These are phyloP conservation scores for Indri indri DNA, from an alignment of 2,113 vertebrate genomes.

Conservation along the genomic window DNA sequence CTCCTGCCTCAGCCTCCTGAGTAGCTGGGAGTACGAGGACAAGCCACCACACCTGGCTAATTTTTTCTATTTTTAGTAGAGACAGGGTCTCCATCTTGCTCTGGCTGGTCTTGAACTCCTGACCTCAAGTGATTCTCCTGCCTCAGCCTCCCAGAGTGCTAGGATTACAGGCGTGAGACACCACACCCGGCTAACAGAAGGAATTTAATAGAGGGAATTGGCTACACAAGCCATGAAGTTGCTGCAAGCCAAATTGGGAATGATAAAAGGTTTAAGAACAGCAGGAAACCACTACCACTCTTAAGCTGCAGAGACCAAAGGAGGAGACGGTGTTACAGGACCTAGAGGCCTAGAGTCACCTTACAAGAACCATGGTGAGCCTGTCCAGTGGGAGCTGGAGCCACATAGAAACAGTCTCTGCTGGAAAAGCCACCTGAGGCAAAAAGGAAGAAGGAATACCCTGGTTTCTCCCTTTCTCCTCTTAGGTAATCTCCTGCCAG, in stretches of 20 bases:
- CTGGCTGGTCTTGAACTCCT: too few relatives aligned
- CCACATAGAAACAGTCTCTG: not conserved
- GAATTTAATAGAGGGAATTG: constrained; percentile 24
- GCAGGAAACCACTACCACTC: not conserved
- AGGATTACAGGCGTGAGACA: too few relatives aligned
- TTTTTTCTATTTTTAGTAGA: too few relatives aligned
- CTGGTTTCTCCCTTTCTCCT: not conserved
- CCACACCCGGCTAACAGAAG: not conserved
- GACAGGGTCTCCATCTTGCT: too few relatives aligned
- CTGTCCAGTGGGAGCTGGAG: not conserved
- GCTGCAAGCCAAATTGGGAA: not conserved
- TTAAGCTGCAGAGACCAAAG: not conserved
- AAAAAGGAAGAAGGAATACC: not conserved
- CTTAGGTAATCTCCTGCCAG: not conserved
- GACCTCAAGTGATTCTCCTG: too few relatives aligned
- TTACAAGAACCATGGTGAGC: not conserved
- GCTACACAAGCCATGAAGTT: not conserved
- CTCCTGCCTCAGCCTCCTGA: too few relatives aligned
- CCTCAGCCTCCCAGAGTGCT: too few relatives aligned
- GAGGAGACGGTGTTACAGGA: not conserved
- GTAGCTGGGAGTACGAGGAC: too few relatives aligned
- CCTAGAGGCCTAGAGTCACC: not conserved
- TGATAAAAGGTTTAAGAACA: not conserved
- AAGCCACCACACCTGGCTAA: too few relatives aligned
- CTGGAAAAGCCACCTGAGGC: not conserved